Conservation (phyloP, 2,888 invertebrate species). For the Miltochrista miniata region DNA sequence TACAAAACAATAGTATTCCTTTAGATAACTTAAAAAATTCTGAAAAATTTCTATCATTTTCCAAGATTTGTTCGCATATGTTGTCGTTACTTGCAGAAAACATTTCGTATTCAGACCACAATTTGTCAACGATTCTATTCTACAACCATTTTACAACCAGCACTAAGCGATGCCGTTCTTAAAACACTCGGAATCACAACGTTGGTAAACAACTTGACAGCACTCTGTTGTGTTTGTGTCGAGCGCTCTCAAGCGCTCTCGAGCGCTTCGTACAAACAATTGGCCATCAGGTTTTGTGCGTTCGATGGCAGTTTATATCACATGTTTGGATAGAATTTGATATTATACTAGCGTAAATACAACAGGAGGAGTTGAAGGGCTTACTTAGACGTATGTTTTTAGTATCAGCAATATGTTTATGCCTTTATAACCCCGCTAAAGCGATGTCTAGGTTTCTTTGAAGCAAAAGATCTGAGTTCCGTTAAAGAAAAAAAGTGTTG, state of each 20-base stretch:
- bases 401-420: too few species aligned
- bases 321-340: conserved; percentile 2
- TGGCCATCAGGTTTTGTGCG: conserved; percentile 1
- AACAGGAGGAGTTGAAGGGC: neutral
- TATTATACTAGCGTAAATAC: neutral
- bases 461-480: too few species aligned
- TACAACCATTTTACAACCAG: neutral
- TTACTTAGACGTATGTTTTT: too few species aligned
- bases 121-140: neutral
- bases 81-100: too few species aligned
- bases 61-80: too few species aligned
- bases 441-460: too few species aligned
- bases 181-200: conserved; percentile 4
- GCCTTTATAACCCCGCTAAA: too few species aligned
- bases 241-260: conserved; percentile 1
- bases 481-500: too few species aligned
- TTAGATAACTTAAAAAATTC: too few species aligned
- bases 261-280: conserved; percentile 9
- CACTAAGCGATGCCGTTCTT: neutral
- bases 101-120: too few species aligned
- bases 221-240: conserved; percentile 5
- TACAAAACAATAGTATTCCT: too few species aligned
- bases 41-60: too few species aligned
- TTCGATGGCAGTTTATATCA: conserved; percentile 2
- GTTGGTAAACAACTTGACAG: conserved; percentile 4